Evolutionary conservation across 2,113 vertebrate species (phyloP), one percentile per base, ranked within the genome.

Genomic region (Pachyramphus minor): DNA sequence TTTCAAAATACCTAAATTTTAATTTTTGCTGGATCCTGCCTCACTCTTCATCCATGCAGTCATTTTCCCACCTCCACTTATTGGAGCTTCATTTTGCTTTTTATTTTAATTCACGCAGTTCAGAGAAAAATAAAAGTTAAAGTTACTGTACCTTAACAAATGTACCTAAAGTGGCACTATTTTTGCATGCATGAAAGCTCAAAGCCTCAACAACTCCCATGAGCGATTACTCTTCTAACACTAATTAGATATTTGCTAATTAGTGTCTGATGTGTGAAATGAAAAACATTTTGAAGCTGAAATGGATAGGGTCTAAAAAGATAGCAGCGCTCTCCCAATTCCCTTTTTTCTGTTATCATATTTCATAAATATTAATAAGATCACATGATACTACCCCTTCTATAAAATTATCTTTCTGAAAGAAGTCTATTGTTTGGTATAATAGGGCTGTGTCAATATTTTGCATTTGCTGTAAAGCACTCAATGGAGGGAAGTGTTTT

Each of bases 201-300:
- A 98, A 98, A 98, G 97, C 97, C 96, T 98, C 97, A 97, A 98
- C 97, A 98, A 98, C 97, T 98, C 98, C 98, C 98, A 98, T 97
- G 98, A 99, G 98, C 97, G 97, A 99, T 98, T 98, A 98, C 98
- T 99, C 98, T 98, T 98, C 98, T 98, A 98, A 98, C 98, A 98
- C 98, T 99, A 99, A 99, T 99, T 99, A 99, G 98, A 98, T 99
- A 98, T 98, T 98, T 99, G 98, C 98, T 99, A 99, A 99, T 99
- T 99, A 99, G 98, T 97, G 98, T 98, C 98, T 98, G 98, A 99
- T 98, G 98, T 99, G 98, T 98, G 98, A 98, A 98, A 98, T 98
- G 98, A 98, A 98, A 99, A 99, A 98, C 98, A 98, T 98, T 99
- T 98, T 98, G 98, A 98, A 98, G 98, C 97, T 97, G 98, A 98